Base-by-base conservation (phyloP, 2,113 vertebrate species). In the Ptilonorhynchus violaceus region DNA sequence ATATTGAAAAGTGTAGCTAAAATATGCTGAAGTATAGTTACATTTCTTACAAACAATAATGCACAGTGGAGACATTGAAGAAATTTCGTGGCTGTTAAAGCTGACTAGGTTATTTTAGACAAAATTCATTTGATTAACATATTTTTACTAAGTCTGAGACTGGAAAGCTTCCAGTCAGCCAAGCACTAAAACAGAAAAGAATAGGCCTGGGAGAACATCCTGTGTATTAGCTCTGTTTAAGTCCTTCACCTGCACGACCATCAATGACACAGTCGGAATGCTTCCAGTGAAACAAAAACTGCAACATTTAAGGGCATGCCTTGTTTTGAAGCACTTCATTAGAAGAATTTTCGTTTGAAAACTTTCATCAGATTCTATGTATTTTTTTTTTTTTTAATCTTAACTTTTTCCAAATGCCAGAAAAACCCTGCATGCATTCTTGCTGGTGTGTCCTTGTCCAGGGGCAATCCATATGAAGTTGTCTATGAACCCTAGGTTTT, bases 41-140 rank as follows among this genome's bases (percentile, higher is more conserved):
- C 27, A 47, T 92, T 97, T 78, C 47, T 92, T 84, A 44, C 33
- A 94, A 97, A 89, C 9, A 92, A 55, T 55, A 75, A 58, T 18
- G 15, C 67, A 74, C 31, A 41, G 11, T 49, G 15, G 49, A 42
- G 10, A 42, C 14, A 24, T 35, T 50, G 55, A 47, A 81, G 30
- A 93, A 69, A 81, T 64, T 67, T 67, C 28, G 56, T 11, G 8
- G 15, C 13, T 73, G 6, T 91, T 87, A 68, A 77, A 87, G 7
- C 16, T 92, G 63, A 67, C 35, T 84, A 27, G 21, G 55, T 87
- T 91, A 55, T 96, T 93, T 94, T 66, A 37, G 39, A 88, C 33
- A 2, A 91, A 82, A 78, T 58, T 70, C 1, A 18, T 93, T 76
- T 88, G 68, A 60, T 15, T 79, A 69, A 79, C 9, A 47, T 28